Evolutionary conservation across 2,113 vertebrate genomes (phyloP), one percentile per base, ranked within the genome.

Genomic region (Sapayoa aenigma): DNA sequence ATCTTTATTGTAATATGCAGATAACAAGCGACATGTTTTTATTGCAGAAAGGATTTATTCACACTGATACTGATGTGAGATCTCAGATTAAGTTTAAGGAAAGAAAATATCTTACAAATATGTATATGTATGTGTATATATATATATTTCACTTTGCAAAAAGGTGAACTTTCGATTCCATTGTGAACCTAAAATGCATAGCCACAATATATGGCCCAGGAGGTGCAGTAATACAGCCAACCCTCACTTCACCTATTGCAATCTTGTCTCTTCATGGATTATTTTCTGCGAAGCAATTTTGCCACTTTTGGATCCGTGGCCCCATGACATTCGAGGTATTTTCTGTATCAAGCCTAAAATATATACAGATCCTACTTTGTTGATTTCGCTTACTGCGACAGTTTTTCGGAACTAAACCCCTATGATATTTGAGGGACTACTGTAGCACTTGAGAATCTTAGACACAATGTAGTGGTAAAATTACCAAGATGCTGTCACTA

Each of bases 1-100:
- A 68, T 87, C 69, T 94, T 95, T 84, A 47, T 81, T 96, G 93
- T 87, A 94, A 90, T 82, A 42, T 87, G 82, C 89, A 88, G 82
- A 66, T 66, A 94, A 80, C 59, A 80, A 95, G 88, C 44, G 93
- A 68, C 14, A 33, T 49, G 58, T 31, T 96, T 93, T 93, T 95
- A 89, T 92, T 94, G 53, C 30, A 75, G 63, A 67, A 59, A 84
- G 74, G 17, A 93, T 89, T 95, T 88, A 93, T 94, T 94, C 95
- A 93, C 74, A 85, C 91, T 72, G 30, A 79, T 94, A 84, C 63
- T 87, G 73, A 81, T 87, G 66, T 3, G 28, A 91, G 46, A 74
- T 94, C 94, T 94, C 67, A 80, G 47, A 91, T 93, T 88, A 91
- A 62, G 41, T 96, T 95, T 94, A 89, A 30, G n/a, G 41, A 95